A percentile compares a stretch with the other conserved stretches of the same genome.
Conservation (phyloP, 1,140 invertebrate genomes). For the Lepidostoma basale region DNA sequence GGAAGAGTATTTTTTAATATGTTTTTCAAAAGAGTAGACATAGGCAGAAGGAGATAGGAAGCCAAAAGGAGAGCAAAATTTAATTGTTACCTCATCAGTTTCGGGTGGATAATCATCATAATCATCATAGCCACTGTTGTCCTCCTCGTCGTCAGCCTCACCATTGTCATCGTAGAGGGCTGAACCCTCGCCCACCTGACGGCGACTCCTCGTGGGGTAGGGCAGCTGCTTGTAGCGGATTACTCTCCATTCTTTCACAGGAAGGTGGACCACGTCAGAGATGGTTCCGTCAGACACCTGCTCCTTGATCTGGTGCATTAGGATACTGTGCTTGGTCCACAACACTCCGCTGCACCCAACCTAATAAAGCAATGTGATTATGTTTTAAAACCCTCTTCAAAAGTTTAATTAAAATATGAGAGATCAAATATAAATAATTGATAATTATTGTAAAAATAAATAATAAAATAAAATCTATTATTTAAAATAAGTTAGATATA, state of each 20-base stretch:
- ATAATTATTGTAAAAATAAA: too few species aligned
- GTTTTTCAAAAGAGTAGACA: too few species aligned
- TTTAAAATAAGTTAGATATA: too few species aligned
- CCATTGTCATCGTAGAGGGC: constrained; percentile 53
- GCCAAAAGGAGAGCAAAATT: constrained; percentile 1
- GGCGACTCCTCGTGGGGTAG: constrained; percentile 43
- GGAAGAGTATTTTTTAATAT: too few species aligned
- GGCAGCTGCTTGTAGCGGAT: constrained; percentile 49
- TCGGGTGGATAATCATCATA: constrained; percentile 52
- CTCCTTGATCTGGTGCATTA: constrained; percentile 66
- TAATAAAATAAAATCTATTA: too few species aligned
- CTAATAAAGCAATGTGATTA: constrained; percentile 47
- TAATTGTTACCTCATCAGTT: constrained; percentile 47
- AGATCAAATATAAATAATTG: too few species aligned
- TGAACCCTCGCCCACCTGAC: constrained; percentile 55
- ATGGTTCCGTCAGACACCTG: constrained; percentile 69
- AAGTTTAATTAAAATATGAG: too few species aligned
- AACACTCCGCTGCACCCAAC: constrained; percentile 72
- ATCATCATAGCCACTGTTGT: constrained; percentile 48
- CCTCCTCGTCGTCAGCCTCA: constrained; percentile 53
- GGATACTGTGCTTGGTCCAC: constrained; percentile 63
- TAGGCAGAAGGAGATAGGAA: background rate
- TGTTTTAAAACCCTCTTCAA: too few species aligned
- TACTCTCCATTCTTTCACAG: constrained; percentile 71
- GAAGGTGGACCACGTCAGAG: constrained; percentile 64